Base-by-base conservation (phyloP, 2,888 invertebrate species). In the Cerastoderma edule region DNA sequence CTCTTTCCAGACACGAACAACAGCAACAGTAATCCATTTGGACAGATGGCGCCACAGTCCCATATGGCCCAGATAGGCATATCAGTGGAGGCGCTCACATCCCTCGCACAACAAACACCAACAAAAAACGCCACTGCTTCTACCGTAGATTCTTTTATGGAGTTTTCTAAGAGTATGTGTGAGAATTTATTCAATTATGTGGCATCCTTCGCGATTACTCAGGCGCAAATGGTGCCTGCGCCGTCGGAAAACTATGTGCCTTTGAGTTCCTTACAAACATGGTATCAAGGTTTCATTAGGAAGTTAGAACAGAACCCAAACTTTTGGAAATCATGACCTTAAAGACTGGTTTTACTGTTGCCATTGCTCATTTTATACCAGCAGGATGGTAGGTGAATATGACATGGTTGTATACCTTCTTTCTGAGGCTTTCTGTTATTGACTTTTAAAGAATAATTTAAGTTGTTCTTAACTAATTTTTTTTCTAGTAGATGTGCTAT, bases 1-100 rank as follows among this genome's bases (percentile, higher is more conserved):
- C 32, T 32, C 3, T 48, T 44, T 56, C 2, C 67, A 78, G 78
- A 73, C 28, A 27, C 44, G 24, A 70, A 44, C 48, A 67, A 39
- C 63, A 32, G 53, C n/a, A 5, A 13, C 1, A 76, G 54, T 30
- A 79, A 85, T 75, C 85, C 85, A 19, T 85, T 86, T 69, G 82
- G 83, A 10, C 80, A 81, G 27, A 72, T 80, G 60, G 74, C 97
- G n/a, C 96, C 97, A 6, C 86, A 88, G 69, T 81, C 97, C 16
- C 96, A 97, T 90, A 95, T 96, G 92, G 98, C 98, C 32, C 98
- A 99, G 93, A 96, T 99, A 77, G 99, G 99, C 0, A 96, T 98
- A 67, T 97, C 98, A 0, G 95, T 98, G 2, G 97, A 97, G 88
- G 95, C 96, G 0, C 85, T 95, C n/a, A 88, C 90, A 1, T 90